A percentile compares a stretch with the other conserved stretches of the same genome.
phyloP scores from a whole-genome alignment of 2,888 invertebrate genomes.

The Peribatodes rhomboidaria region DNA sequence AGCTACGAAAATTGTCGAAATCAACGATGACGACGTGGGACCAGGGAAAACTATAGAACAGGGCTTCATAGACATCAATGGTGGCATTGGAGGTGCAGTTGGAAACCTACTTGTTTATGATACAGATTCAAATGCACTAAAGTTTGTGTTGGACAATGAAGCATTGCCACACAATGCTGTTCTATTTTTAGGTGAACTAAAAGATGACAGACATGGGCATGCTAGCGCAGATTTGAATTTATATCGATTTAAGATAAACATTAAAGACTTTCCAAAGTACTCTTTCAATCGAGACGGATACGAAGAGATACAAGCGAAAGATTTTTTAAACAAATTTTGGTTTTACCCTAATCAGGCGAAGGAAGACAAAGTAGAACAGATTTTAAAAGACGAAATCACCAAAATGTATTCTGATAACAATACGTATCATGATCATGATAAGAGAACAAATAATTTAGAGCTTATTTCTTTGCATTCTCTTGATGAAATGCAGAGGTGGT shows the following conservation, averaged over 20 bases:
- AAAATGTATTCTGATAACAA: not conserved
- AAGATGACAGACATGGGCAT: slow-evolving; percentile 36
- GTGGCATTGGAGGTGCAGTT: slow-evolving; percentile 56
- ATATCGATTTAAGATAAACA: not conserved
- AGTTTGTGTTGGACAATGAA: slow-evolving; percentile 46
- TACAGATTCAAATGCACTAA: slow-evolving; percentile 44
- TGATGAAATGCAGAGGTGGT: slow-evolving; percentile 35
- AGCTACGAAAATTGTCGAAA: slow-evolving; percentile 42
- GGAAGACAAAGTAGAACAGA: slow-evolving; percentile 53
- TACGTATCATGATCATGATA: not conserved
- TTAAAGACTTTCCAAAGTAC: not conserved
- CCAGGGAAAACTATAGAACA: slow-evolving; percentile 46
- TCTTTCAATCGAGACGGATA: slow-evolving; percentile 49
- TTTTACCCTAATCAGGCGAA: slow-evolving; percentile 61
- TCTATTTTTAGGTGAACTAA: slow-evolving; percentile 39
- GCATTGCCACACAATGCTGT: slow-evolving; percentile 47
- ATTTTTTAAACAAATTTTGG: slow-evolving; percentile 57
- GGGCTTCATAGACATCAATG: slow-evolving; percentile 50
- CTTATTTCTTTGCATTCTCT: slow-evolving; percentile 1
- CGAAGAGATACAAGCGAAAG: slow-evolving; percentile 52
- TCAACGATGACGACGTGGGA: slow-evolving; percentile 48
- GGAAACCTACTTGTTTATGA: slow-evolving; percentile 55
- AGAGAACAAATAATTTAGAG: slow-evolving; percentile 44
- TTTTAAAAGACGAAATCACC: not conserved
- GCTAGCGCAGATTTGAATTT: slow-evolving; percentile 16